Base-by-base conservation (phyloP, 2,797 vertebrate genomes). In the Paedocypris micromegethes region DNA sequence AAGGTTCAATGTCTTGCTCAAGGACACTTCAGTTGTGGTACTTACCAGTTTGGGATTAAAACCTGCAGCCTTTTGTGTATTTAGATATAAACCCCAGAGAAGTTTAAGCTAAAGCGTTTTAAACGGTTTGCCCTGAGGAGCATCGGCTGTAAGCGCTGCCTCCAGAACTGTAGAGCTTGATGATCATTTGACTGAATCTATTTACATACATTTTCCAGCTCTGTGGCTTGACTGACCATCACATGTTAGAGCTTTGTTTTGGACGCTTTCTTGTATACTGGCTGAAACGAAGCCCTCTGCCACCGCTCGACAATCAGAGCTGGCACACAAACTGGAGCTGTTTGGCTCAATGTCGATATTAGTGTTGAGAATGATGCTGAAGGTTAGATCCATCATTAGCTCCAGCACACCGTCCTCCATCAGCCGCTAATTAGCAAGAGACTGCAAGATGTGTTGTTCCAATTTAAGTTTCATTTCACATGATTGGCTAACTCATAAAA, bases 141-240 rank as follows among this genome's bases (percentile, higher is more conserved):
- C 58, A 77, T 67, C 64, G 60, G 65, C 9, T 7, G 47, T 39
- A 45, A 58, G 61, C 53, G 51, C 55, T 6, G 0, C 52, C 50
- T 61, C n/a, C 42, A 68, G 42, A 3, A 37, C 64, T n/a, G 37
- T 58, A 46, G 50, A 74, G 73, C 74, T 76, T 68, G 66, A 79
- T 74, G 61, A 44, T 48, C 9, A 4, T 61, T 65, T 73, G 0
- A 37, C 55, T 40, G 61, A 66, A 70, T 79, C 74, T 38, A 74
- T 78, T 77, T 74, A 62, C 75, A 72, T 77, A 63, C 47, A 63
- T 72, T 72, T 61, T 44, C 59, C 70, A 39, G 43, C 48, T 62
- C 71, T 58, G 56, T 61, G 66, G 56, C 72, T 39, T 49, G 64
- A 73, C 58, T 49, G 57, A 58, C 51, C 56, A 59, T 60, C 8